Evolutionary conservation across 2,113 vertebrate species (phyloP).

Genomic region (Opisthocomus hoazin): DNA sequence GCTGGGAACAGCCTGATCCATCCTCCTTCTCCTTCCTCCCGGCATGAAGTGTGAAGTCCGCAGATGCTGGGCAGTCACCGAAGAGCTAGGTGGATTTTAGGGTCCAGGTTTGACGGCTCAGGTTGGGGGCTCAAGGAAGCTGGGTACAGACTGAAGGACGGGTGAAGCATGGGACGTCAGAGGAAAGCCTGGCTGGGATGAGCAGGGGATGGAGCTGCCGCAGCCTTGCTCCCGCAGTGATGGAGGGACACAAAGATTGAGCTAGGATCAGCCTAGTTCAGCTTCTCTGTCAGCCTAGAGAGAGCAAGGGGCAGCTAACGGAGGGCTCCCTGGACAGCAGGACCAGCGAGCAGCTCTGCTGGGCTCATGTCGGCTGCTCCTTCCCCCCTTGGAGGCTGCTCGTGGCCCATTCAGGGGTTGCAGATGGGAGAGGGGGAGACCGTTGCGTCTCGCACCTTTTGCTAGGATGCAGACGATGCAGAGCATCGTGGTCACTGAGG

Average conservation of each 20-base stretch:
- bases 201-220: not conserved
- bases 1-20: accelerated
- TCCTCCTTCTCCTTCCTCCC: not conserved
- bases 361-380: not conserved
- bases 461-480: not conserved
- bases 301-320: not conserved
- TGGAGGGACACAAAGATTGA: not conserved
- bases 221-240: not conserved
- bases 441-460: not conserved
- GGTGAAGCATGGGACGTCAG: not conserved
- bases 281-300: not conserved
- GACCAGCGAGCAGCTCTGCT: not conserved
- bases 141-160: not conserved
- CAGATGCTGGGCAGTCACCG: not conserved
- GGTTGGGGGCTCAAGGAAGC: not conserved
- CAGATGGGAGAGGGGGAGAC: not conserved
- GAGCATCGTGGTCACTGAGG: not conserved
- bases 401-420: not conserved
- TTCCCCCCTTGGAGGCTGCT: not conserved
- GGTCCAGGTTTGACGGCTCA: not conserved
- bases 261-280: not conserved
- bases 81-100: not conserved
- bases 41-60: accelerated
- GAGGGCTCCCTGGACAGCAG: not conserved
- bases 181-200: not conserved